Evolutionary conservation across 2,113 vertebrate species (phyloP).

Genomic region (Nibea albiflora): DNA sequence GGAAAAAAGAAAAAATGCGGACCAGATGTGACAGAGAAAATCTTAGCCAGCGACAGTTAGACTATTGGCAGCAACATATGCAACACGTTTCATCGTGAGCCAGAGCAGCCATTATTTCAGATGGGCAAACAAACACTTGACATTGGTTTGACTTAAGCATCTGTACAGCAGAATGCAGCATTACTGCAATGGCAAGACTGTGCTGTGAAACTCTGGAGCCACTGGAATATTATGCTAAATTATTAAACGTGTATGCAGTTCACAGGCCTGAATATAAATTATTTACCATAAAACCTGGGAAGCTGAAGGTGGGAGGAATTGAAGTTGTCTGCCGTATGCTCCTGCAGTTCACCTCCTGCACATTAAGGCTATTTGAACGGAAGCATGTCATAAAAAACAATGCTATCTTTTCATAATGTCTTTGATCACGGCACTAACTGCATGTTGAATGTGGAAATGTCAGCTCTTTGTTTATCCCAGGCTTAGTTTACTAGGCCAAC

Average conservation of each 20-base stretch:
- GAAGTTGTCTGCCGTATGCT: conserved; percentile 47
- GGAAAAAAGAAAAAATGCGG: conserved; percentile 32
- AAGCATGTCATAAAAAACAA: conserved; percentile 12
- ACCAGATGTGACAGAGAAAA: conserved; percentile 74
- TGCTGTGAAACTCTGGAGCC: conserved; percentile 50
- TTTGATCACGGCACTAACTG: conserved; percentile 16
- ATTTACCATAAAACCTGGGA: conserved; percentile 76
- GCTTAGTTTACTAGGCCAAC: not conserved
- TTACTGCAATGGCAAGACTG: conserved; percentile 52
- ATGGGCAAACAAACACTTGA: conserved; percentile 84
- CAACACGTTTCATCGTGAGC: conserved; percentile 79
- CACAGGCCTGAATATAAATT: conserved; percentile 74
- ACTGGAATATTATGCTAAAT: conserved; percentile 72
- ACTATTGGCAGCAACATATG: conserved; percentile 75
- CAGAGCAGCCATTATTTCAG: conserved; percentile 80
- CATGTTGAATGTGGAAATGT: conserved; percentile 12
- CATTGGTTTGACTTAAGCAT: conserved; percentile 81
- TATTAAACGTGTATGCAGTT: conserved; percentile 74
- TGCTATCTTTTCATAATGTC: not conserved
- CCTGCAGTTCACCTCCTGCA: not conserved
- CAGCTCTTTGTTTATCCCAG: not conserved
- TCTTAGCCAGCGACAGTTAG: conserved; percentile 76
- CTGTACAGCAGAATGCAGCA: conserved; percentile 74
- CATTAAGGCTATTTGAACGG: conserved; percentile 9
- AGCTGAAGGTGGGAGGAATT: conserved; percentile 57